Conservation (phyloP, 2,888 invertebrate species). For the Dryomyza anilis region DNA sequence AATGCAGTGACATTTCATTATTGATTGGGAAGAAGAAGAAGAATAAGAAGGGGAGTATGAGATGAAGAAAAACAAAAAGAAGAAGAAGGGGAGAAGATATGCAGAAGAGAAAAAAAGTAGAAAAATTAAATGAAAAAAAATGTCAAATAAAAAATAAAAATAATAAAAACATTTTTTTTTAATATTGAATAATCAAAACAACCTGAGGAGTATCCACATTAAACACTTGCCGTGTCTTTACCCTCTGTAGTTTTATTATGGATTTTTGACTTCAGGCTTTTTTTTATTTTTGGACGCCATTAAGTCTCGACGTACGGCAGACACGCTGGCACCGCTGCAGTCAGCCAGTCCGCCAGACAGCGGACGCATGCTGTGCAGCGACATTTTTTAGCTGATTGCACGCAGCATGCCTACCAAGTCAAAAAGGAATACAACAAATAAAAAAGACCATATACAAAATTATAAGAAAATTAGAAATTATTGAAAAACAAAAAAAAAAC, state of each 20-base stretch:
- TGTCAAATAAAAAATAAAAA: background rate
- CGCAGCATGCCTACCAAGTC: background rate
- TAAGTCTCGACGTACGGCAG: conserved; percentile 50
- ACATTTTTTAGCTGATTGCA: conserved; percentile 12
- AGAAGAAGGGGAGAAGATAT: too few species aligned
- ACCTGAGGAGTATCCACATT: too few species aligned
- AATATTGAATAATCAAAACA: background rate
- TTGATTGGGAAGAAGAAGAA: background rate
- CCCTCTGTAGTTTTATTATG: background rate
- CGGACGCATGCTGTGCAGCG: conserved; percentile 37
- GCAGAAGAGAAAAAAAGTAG: too few species aligned
- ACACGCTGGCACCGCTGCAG: conserved; percentile 47
- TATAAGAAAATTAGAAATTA: too few species aligned
- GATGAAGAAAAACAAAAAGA: too few species aligned
- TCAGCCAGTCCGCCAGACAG: background rate
- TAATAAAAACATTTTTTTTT: background rate
- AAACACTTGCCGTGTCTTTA: background rate
- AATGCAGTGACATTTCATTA: conserved; percentile 11
- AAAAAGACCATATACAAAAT: too few species aligned
- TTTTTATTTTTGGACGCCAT: conserved; percentile 41
- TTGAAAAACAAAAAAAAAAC: background rate
- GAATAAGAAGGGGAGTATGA: too few species aligned
- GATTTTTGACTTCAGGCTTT: background rate
- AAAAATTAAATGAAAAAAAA: background rate
- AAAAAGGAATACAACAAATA: background rate